Conservation (phyloP, 2,113 vertebrate genomes). For the Zosterops japonicus region DNA sequence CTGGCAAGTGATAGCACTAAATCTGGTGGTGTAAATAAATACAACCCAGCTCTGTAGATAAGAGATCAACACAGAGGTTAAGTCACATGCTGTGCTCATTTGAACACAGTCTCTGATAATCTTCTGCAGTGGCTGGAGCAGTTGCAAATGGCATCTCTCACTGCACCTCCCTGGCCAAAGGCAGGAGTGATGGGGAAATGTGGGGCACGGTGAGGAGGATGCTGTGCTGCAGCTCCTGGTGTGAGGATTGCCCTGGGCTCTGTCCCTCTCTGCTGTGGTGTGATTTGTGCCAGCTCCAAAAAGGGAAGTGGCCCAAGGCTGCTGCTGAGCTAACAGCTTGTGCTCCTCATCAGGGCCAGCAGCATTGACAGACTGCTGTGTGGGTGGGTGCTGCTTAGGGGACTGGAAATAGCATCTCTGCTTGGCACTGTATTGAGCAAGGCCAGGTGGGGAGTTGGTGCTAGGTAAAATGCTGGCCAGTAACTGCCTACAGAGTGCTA, state of each 20-base stretch:
- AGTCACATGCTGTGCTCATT: neutral
- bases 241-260: neutral
- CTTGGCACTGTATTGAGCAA: neutral
- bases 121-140: neutral
- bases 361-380: neutral
- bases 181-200: rapidly evolving
- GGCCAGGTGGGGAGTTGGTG: neutral
- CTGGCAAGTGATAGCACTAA: neutral
- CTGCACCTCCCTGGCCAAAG: neutral
- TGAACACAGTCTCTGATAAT: neutral
- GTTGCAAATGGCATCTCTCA: neutral
- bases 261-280: rapidly evolving
- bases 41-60: neutral
- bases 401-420: slow-evolving; percentile 3
- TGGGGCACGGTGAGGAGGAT: neutral
- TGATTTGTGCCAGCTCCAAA: neutral
- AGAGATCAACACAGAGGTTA: neutral
- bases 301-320: neutral
- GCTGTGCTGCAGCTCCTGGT: neutral
- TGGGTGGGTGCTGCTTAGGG: neutral
- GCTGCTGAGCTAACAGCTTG: neutral
- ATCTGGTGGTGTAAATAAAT: neutral
- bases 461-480: neutral
- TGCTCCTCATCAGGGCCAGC: neutral
- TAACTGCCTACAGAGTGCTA: neutral